These are phyloP conservation scores for Hymenopus coronatus DNA, from an alignment of 2,888 invertebrate species.

Conservation along the genomic window DNA sequence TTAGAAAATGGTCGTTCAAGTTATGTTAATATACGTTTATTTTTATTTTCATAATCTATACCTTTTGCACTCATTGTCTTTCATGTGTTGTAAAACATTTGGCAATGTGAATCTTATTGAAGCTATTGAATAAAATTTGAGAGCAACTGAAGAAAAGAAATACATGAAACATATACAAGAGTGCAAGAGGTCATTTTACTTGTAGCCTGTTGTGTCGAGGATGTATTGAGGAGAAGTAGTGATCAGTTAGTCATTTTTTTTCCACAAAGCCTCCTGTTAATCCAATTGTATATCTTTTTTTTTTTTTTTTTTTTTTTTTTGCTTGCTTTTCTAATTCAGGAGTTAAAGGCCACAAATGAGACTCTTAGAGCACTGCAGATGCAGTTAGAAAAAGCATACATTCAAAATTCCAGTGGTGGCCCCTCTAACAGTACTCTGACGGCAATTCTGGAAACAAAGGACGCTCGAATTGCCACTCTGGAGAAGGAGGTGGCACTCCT, in stretches of 20 bases:
- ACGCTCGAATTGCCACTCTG: slow-evolving; percentile 80
- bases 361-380: slow-evolving; percentile 77
- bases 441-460: slow-evolving; percentile 80
- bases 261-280: slow-evolving; percentile 17
- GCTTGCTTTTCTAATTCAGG: slow-evolving; percentile 53
- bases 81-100: not conserved
- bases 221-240: not conserved
- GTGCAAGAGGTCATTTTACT: not conserved
- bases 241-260: not conserved
- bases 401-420: slow-evolving; percentile 44
- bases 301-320: slow-evolving; percentile 22
- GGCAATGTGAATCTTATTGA: not conserved
- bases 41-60: not conserved
- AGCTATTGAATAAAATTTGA: not conserved
- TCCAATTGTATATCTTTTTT: slow-evolving; percentile 27
- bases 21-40: not conserved
- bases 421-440: slow-evolving; percentile 68
- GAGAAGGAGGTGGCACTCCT: slow-evolving; percentile 80
- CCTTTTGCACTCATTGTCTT: not conserved
- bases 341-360: slow-evolving; percentile 81
- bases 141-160: not conserved
- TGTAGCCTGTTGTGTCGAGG: slow-evolving; percentile 14
- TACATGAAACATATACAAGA: not conserved
- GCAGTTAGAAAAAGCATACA: slow-evolving; percentile 68
- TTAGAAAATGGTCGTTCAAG: not conserved